Conservation (phyloP, 2,113 vertebrate genomes). For the Nothobranchius furzeri region DNA sequence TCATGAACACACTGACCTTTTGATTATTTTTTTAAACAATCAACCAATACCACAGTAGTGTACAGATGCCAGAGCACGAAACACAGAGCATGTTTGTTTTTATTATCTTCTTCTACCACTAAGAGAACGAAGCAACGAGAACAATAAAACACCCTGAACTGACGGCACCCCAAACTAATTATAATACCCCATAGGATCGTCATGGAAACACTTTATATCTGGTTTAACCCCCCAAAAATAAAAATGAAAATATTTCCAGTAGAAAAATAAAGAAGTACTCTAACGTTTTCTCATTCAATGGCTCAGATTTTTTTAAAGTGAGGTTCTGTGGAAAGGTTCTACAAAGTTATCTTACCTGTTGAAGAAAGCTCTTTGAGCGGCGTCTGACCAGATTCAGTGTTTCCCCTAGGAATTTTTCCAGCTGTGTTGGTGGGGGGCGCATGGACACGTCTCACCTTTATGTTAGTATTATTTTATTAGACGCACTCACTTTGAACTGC, state of each 20-base stretch:
- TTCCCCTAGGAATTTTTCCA: too few relatives aligned
- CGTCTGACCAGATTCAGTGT: not conserved
- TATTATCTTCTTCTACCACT: conserved; percentile 53
- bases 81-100: conserved; percentile 55
- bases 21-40: conserved; percentile 60
- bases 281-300: not conserved
- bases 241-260: too few relatives aligned
- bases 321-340: not conserved
- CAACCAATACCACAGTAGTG: conserved; percentile 73
- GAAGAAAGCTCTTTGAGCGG: not conserved
- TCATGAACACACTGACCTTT: conserved; percentile 66
- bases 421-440: too few relatives aligned
- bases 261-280: conserved; percentile 7
- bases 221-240: not conserved
- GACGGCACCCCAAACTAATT: conserved; percentile 41
- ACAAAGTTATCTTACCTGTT: not conserved
- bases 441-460: too few relatives aligned
- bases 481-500: too few relatives aligned
- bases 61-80: conserved; percentile 59
- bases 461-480: too few relatives aligned
- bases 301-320: not conserved
- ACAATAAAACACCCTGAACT: conserved; percentile 61
- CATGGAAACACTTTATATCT: not conserved
- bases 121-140: conserved; percentile 70
- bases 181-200: not conserved